Evolutionary conservation across 2,888 invertebrate genomes (phyloP), one percentile per base, ranked within the genome.

Genomic region (Ichneumoninae sp.): DNA sequence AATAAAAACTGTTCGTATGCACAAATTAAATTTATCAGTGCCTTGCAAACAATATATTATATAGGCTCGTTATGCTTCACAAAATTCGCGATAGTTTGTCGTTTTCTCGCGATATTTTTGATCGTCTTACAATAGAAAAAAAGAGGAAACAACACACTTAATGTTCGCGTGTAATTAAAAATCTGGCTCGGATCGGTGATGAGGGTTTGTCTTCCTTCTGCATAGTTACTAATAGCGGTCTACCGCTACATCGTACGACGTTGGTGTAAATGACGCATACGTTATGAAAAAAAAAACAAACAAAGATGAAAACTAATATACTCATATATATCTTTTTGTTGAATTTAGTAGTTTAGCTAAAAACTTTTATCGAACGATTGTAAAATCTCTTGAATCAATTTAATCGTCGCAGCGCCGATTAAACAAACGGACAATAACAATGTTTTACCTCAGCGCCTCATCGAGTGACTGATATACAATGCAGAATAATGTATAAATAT

Each of bases 21-120:
- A 77, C 60, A 76, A 75, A 69, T 68, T 22, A 44, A 33, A 72
- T 80, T 77, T 80, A 44, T 83, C 83, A 80, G 83, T 83, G 83
- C 83, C 83, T 83, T 83, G 76, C 16, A 62, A 66, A 72, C 10
- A 66, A 50, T 70, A 68, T 19, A 74, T 83, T 10, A 57, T 75
- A 60, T 75, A 50, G 54, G 75, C n/a, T 22, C 47, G 44, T 75
- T 69, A 69, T 70, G 26, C 62, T 72, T 16, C 19, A 36, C 22
- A 36, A 68, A 36, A 52, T 13, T 52, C 44, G 36, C 50, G 40
- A 72, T 62, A 36, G 44, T 66, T 76, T 54, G 40, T 62, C 13
- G 62, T 68, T 26, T 33, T 22, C 44, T 68, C 76, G 72, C 50
- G 68, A 77, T 74, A 69, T 80, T 74, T 72, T 80, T 84, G 76